These are phyloP conservation scores for Melanaphis sacchari DNA, from an alignment of 1,140 invertebrate species.

Conservation along the genomic window DNA sequence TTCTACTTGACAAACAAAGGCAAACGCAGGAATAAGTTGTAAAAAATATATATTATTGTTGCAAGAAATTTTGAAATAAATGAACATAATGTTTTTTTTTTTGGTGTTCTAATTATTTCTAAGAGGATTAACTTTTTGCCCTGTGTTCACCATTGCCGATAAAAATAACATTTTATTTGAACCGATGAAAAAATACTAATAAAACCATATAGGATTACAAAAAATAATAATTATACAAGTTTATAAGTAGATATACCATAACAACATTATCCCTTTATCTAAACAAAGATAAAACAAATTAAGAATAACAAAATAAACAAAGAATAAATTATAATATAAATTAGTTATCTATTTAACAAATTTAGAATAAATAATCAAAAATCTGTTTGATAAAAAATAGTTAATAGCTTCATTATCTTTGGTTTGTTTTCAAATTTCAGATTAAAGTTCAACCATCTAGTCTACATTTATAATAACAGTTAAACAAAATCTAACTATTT, in stretches of 20 bases:
- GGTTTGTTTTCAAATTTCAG: background rate
- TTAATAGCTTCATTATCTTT: constrained; percentile 14
- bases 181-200: background rate
- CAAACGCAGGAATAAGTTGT: background rate
- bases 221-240: constrained; percentile 12
- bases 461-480: constrained; percentile 5
- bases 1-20: background rate
- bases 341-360: constrained; percentile 11
- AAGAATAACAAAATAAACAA: constrained; percentile 2
- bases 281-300: background rate
- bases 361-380: constrained; percentile 1
- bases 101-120: background rate
- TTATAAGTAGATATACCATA: constrained; percentile 1
- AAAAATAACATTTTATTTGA: background rate
- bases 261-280: constrained; percentile 1
- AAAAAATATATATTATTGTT: background rate
- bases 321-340: constrained; percentile 11
- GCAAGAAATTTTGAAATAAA: background rate
- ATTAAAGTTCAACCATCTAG: background rate
- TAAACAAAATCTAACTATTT: background rate
- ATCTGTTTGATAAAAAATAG: background rate
- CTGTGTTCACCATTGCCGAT: background rate
- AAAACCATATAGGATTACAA: background rate
- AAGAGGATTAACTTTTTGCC: background rate
- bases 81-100: background rate